phyloP scores from a whole-genome alignment of 2,797 vertebrate species.

The Ambastaia sidthimunki region DNA sequence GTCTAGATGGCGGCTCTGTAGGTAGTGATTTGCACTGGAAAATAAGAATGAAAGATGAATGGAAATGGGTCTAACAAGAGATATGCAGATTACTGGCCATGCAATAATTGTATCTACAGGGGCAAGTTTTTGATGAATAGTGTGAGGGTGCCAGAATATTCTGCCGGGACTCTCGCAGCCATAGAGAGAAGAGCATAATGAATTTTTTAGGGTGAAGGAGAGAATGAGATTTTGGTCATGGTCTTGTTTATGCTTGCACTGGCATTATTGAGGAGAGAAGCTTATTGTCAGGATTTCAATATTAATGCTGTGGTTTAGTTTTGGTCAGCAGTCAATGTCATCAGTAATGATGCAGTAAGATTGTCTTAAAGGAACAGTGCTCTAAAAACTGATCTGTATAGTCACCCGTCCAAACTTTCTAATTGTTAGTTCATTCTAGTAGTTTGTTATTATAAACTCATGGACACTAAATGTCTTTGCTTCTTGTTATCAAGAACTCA shows the following conservation, averaged over 20 bases:
- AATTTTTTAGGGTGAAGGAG: not conserved
- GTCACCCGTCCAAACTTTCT: not conserved
- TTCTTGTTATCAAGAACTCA: not conserved
- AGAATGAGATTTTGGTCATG: constrained; percentile 23
- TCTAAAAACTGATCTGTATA: not conserved
- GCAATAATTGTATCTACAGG: constrained; percentile 65
- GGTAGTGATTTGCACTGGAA: not conserved
- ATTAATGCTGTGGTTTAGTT: constrained; percentile 23
- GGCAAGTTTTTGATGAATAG: constrained; percentile 59
- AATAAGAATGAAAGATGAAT: constrained; percentile 1
- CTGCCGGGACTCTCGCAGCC: constrained; percentile 48
- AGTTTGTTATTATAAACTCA: not conserved
- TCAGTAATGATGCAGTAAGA: not conserved
- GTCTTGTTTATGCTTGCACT: constrained; percentile 13
- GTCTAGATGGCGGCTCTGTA: not conserved
- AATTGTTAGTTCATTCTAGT: too few species aligned
- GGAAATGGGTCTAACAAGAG: not conserved
- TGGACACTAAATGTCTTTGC: not conserved
- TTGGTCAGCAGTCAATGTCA: constrained; percentile 9
- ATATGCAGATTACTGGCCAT: constrained; percentile 31
- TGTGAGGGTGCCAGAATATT: constrained; percentile 24
- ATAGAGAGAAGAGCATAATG: constrained; percentile 33
- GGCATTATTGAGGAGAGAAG: constrained; percentile 46
- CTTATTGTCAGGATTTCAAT: constrained; percentile 31
- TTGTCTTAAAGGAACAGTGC: not conserved